phyloP scores from a whole-genome alignment of 2,797 vertebrate genomes.

The Champsocephalus gunnari region DNA sequence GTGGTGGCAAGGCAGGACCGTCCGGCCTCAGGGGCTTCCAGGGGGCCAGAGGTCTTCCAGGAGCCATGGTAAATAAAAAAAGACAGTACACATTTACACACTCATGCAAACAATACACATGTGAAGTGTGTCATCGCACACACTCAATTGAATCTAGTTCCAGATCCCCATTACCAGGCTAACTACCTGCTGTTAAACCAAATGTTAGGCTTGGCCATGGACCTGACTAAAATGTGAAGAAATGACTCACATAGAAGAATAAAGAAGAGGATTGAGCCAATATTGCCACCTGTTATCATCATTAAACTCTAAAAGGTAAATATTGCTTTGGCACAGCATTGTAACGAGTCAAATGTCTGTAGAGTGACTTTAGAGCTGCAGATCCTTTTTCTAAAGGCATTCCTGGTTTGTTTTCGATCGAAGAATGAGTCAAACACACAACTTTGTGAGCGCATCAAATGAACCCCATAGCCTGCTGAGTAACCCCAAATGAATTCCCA shows the following conservation, averaged over 20 bases:
- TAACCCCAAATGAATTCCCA: slow-evolving; percentile 45
- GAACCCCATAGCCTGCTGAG: slow-evolving; percentile 38
- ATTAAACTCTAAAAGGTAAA: slow-evolving; percentile 16
- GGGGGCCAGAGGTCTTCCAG: slow-evolving; percentile 95
- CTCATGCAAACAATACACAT: slow-evolving; percentile 20
- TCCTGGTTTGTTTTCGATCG: slow-evolving; percentile 3
- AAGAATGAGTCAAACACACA: slow-evolving; percentile 36
- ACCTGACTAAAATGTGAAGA: slow-evolving; percentile 38
- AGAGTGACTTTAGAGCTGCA: not conserved
- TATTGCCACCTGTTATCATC: slow-evolving; percentile 36
- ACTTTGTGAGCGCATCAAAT: slow-evolving; percentile 17
- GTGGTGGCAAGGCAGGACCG: slow-evolving; percentile 93
- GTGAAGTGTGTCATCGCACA: slow-evolving; percentile 28
- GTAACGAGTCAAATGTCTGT: not conserved
- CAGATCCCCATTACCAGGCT: slow-evolving; percentile 68
- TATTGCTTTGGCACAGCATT: not conserved
- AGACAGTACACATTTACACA: slow-evolving; percentile 30
- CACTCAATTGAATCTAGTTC: slow-evolving; percentile 44
- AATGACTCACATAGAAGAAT: slow-evolving; percentile 19
- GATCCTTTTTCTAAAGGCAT: slow-evolving; percentile 1
- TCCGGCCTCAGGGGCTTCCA: slow-evolving; percentile 94
- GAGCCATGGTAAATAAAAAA: slow-evolving; percentile 87
- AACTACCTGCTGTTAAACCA: slow-evolving; percentile 77
- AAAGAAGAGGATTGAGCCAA: slow-evolving; percentile 23
- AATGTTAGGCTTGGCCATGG: slow-evolving; percentile 68